Percentiles rank a stretch among this genome's conserved stretches.
phyloP scores from a whole-genome alignment of 2,797 vertebrate species.

The Urophycis tenuis region DNA sequence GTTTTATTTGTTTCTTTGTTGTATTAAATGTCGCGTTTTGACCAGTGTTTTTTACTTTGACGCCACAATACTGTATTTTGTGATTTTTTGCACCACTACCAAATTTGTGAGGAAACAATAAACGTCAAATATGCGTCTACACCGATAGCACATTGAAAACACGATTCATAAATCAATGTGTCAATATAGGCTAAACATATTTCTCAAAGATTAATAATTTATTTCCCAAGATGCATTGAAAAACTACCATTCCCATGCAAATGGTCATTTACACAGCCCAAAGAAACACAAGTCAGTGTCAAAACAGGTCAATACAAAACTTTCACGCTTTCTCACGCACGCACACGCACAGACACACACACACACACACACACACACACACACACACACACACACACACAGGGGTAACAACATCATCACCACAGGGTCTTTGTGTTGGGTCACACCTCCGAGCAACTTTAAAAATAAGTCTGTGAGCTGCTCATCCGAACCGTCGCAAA shows the following conservation, averaged over 20 bases:
- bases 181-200: conserved; percentile 8
- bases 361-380: conserved; percentile 36
- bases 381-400: conserved; percentile 33
- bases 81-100: background rate
- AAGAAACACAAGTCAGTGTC: conserved; percentile 16
- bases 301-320: background rate
- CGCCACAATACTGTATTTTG: background rate
- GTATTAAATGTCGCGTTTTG: background rate
- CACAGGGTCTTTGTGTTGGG: conserved; percentile 24
- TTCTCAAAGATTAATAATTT: conserved; percentile 47
- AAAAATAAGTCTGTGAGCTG: conserved; percentile 8
- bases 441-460: background rate
- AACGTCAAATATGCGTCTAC: background rate
- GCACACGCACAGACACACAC: conserved; percentile 22
- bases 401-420: conserved; percentile 33
- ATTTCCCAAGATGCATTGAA: conserved; percentile 56
- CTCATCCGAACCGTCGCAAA: background rate
- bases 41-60: background rate
- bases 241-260: conserved; percentile 60
- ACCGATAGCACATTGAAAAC: background rate
- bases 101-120: background rate
- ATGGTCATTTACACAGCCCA: conserved; percentile 31
- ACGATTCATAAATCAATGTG: conserved; percentile 9
- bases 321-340: conserved; percentile 21
- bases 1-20: background rate